Evolutionary conservation across 2,113 vertebrate species (phyloP), one percentile per base, ranked within the genome.

Genomic region (Aramus guarauna): DNA sequence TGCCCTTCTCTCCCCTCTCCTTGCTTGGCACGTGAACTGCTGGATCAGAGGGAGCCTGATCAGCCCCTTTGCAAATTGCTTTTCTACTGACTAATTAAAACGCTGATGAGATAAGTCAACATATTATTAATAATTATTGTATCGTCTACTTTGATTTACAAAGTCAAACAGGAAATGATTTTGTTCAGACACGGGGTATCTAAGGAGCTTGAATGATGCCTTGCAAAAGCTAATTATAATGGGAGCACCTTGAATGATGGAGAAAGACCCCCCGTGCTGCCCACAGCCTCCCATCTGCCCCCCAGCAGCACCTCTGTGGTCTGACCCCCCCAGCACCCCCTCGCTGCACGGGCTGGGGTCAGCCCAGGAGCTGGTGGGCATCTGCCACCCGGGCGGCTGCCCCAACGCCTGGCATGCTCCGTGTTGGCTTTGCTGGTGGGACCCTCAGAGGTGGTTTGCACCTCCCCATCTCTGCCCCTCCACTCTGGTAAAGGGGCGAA

Each of bases 121-220:
- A 95, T 91, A 90, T 97, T 96, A 97, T 92, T 95, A 97, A 96
- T 95, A 96, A 96, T 97, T 95, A 97, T 96, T 95, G 89, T 96
- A 82, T 96, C 12, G 1, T 95, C 96, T 92, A 18, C 94, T 97
- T 96, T 96, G 97, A 97, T 96, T 97, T 94, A 83, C 84, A 50
- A 92, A 96, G 94, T 94, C 94, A 96, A 94, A 85, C 91, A 95
- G 94, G 92, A 92, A 96, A 88, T 74, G 0, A 69, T 96, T 96
- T 81, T 89, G 68, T 52, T 91, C 96, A 78, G 88, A 75, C 83
- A 20, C 15, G 2, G 72, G 53, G 39, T 63, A 24, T 74, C 90
- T 78, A 9, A 94, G 77, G 88, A 91, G 76, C 63, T 39, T 24
- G 67, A 55, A 32, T 3, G 94, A 71, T 45, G 76, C 56, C 76